Evolutionary conservation across 92 coral and sea anemone species (phyloP), one percentile per base, ranked within the genome.

Genomic region (Galaxea fascicularis): DNA sequence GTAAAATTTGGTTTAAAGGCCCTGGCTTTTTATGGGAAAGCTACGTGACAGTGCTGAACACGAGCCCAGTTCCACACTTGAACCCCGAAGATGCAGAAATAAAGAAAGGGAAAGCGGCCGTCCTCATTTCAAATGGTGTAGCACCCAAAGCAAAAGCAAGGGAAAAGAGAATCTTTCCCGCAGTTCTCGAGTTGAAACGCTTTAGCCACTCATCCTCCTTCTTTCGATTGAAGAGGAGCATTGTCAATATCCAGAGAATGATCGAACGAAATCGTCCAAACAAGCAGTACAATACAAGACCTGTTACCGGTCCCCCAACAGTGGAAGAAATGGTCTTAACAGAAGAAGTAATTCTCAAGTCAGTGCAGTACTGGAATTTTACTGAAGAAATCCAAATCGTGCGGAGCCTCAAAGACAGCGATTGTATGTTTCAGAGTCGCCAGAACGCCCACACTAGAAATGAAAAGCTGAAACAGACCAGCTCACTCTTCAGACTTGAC

Each of bases 81-180:
- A 31, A 83, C 41, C 89, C 83, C 35, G 79, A 86, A 65, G 91
- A 90, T 63, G 25, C 29, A 20, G 86, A 90, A 77, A 86, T 90
- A 18, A 86, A 21, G 88, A 83, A 82, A 77, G 73, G 51, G 31
- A 74, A 79, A 73, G 15, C 89, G 15, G 47, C 71, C 8, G 91
- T 62, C 46, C 78, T 83, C 66, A 16, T 77, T 22, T 60, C 76
- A 4, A 77, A 77, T 25, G 35, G 64, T 25, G 83, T 56, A 74
- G 22, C 21, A 25, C 18, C 45, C 68, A 11, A 58, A 54, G 24
- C 24, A 18, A 46, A 44, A 12, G n/a, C n/a, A n/a, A n/a, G n/a
- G n/a, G 58, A 44, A 13, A n/a, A 21, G 57, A 46, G 24, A 10
- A 10, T 11, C 41, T 73, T 59, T 73, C 75, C 45, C 22, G 4